Evolutionary conservation across 2,797 vertebrate species (phyloP).

Genomic region (Salarias fasciatus): DNA sequence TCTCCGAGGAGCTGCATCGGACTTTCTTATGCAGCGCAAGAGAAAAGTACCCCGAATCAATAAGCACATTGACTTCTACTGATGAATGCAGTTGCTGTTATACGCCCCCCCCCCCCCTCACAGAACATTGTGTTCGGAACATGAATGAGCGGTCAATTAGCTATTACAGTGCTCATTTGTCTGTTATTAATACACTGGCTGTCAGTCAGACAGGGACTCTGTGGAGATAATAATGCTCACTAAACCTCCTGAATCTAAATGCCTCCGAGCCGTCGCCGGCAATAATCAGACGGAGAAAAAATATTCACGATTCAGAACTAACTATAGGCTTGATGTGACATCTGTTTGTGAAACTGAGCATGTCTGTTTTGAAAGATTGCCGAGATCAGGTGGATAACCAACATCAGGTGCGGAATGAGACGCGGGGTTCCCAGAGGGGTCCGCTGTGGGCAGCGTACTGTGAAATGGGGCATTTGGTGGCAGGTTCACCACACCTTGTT

Average conservation of each 20-base stretch:
- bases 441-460: constrained; percentile 61
- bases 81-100: constrained; percentile 52
- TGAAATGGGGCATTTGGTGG: constrained; percentile 55
- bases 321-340: constrained; percentile 36
- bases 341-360: constrained; percentile 61
- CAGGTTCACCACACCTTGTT: constrained; percentile 65
- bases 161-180: constrained; percentile 65
- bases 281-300: constrained; percentile 27
- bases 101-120: constrained; percentile 32
- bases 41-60: constrained; percentile 52
- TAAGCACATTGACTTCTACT: constrained; percentile 51
- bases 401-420: constrained; percentile 73
- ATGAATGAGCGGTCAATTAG: constrained; percentile 70
- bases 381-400: constrained; percentile 59
- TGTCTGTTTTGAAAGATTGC: constrained; percentile 49
- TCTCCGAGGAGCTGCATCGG: constrained; percentile 53
- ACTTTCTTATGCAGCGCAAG: constrained; percentile 40
- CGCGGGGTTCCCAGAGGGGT: constrained; percentile 51
- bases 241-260: constrained; percentile 36
- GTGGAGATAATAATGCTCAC: constrained; percentile 41
- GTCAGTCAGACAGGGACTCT: constrained; percentile 58
- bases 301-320: constrained; percentile 5
- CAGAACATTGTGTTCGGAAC: constrained; percentile 69
- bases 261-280: constrained; percentile 3
- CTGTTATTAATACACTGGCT: constrained; percentile 59